Conservation (phyloP, 2,797 vertebrate genomes). For the Pseudochromis fuscus region DNA sequence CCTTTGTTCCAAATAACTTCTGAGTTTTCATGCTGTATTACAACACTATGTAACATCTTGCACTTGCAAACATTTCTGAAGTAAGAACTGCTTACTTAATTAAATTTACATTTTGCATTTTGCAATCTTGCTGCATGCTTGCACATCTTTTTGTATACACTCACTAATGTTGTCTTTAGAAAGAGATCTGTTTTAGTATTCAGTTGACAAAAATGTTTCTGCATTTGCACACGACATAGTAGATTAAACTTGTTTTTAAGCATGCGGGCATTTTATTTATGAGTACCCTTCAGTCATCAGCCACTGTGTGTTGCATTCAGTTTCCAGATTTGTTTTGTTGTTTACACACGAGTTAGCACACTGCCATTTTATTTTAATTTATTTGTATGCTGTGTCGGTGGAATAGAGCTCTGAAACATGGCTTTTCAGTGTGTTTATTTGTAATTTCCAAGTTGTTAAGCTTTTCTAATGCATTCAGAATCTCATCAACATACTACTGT, state of each 20-base stretch:
- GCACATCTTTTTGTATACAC: neutral
- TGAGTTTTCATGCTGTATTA: no score
- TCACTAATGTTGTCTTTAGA: no score
- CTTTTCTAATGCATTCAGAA: neutral
- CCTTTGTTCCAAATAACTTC: no score
- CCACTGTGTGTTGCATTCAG: neutral
- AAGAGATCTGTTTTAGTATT: neutral
- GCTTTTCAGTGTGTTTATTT: constrained; percentile 8
- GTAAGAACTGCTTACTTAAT: no score
- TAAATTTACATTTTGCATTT: no score
- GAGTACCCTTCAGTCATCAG: no score
- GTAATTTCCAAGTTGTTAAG: constrained; percentile 13
- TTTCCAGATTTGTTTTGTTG: neutral
- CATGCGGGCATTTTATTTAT: neutral
- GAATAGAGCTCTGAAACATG: neutral
- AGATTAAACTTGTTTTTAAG: neutral
- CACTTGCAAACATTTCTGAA: no score
- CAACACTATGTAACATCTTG: no score
- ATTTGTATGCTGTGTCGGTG: neutral
- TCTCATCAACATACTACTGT: constrained; percentile 2
- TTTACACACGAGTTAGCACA: neutral
- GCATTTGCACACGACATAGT: neutral
- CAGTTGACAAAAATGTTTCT: neutral
- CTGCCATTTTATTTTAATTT: neutral
- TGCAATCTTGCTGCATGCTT: no score